Percentiles rank a stretch among this genome's conserved stretches.
These are phyloP conservation scores for Drosophila pseudotalamancana DNA, from an alignment of 2,888 invertebrate genomes.

Conservation along the genomic window DNA sequence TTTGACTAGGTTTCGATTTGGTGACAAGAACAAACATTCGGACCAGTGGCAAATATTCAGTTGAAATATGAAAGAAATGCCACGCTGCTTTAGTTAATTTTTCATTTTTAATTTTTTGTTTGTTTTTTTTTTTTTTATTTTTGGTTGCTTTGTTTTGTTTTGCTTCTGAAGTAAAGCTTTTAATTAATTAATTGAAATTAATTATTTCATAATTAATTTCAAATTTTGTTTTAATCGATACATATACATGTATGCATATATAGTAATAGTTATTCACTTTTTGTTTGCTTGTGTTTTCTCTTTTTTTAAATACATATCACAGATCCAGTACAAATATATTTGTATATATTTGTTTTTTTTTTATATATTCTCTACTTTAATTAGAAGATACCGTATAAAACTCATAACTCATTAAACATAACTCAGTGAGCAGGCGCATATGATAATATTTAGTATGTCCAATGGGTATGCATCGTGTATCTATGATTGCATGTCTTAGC, in stretches of 20 bases:
- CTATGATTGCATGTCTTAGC: conserved; percentile 21
- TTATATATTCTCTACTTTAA: conserved; percentile 56
- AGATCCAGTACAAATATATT: conserved; percentile 83
- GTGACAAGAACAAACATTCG: conserved; percentile 21
- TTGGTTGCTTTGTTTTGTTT: conserved; percentile 35
- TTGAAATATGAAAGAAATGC: conserved; percentile 24
- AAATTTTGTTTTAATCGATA: conserved; percentile 56
- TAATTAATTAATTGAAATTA: conserved; percentile 69
- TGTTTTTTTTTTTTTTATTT: conserved; percentile 35
- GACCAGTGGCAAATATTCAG: conserved; percentile 19
- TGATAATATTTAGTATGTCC: conserved; percentile 60
- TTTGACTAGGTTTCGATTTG: conserved; percentile 6
- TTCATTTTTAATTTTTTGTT: too few relatives aligned
- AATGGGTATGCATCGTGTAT: conserved; percentile 31
- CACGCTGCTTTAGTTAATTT: conserved; percentile 36
- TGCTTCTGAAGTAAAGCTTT: conserved; percentile 63
- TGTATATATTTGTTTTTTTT: conserved; percentile 65
- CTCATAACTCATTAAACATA: conserved; percentile 74
- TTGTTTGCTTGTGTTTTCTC: conserved; percentile 50
- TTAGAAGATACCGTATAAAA: conserved; percentile 65
- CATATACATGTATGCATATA: conserved; percentile 53
- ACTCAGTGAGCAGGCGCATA: conserved; percentile 71
- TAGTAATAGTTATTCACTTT: conserved; percentile 38
- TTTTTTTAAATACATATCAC: conserved; percentile 83
- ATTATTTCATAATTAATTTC: conserved; percentile 75